phyloP scores from a whole-genome alignment of 1,140 invertebrate genomes.

The Oedothorax gibbosus region DNA sequence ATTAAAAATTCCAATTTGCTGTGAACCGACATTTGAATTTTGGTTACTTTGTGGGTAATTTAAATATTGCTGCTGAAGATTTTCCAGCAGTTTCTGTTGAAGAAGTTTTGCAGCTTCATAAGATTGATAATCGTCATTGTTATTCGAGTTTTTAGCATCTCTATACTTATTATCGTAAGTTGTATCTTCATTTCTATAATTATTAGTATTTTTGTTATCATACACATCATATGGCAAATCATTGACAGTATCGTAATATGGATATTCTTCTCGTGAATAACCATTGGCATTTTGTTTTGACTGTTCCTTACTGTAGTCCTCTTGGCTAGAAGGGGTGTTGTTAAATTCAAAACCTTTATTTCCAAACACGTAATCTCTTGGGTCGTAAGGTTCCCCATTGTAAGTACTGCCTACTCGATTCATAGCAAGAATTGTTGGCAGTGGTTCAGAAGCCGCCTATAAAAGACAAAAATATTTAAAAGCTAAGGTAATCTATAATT shows the following conservation, averaged over 20 bases:
- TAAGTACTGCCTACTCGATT: conserved; percentile 33
- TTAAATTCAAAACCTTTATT: conserved; percentile 24
- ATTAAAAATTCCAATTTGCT: background rate
- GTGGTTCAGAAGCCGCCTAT: background rate
- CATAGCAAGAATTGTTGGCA: background rate
- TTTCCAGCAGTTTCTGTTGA: conserved; percentile 1
- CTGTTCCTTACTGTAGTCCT: background rate
- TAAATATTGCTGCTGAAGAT: conserved; percentile 13
- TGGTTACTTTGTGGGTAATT: background rate
- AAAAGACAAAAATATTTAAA: conserved; percentile 11
- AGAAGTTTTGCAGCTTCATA: background rate
- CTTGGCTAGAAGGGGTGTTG: background rate
- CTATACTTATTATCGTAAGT: background rate
- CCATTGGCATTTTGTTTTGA: background rate
- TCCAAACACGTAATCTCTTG: conserved; percentile 46
- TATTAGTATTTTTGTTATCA: conserved; percentile 8
- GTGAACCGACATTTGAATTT: background rate
- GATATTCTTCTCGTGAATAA: conserved; percentile 5
- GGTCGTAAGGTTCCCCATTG: conserved; percentile 14
- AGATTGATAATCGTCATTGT: background rate
- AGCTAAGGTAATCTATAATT: background rate
- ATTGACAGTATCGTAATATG: conserved; percentile 3
- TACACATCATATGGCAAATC: conserved; percentile 16
- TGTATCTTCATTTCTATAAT: conserved; percentile 2
- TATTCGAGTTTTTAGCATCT: background rate